Evolutionary conservation across 2,113 vertebrate species (phyloP).

Genomic region (Anguilla japonica): DNA sequence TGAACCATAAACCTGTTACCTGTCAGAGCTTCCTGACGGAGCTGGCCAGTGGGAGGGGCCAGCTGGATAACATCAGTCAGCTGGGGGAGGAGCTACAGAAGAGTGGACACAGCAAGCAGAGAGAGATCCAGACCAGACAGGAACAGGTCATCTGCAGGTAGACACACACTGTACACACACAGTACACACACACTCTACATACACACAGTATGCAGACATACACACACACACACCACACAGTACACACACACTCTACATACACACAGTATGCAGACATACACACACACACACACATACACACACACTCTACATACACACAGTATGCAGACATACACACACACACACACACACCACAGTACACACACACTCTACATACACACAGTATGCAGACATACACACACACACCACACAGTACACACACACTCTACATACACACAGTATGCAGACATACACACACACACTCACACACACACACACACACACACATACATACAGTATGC

Average conservation of each 20-base stretch:
- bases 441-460: no score
- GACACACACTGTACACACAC: background rate
- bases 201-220: background rate
- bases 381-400: no score
- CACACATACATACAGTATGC: no score
- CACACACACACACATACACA: no score
- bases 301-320: background rate
- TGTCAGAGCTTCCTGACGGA: slow-evolving; percentile 78
- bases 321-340: no score
- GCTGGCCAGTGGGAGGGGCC: slow-evolving; percentile 76
- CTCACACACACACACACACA: no score
- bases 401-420: no score
- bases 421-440: no score
- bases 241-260: no score
- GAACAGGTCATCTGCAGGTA: slow-evolving; percentile 72
- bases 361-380: no score
- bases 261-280: no score
- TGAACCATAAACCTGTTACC: background rate
- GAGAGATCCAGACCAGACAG: slow-evolving; percentile 66
- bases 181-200: background rate
- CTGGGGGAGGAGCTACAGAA: slow-evolving; percentile 70
- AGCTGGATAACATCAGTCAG: slow-evolving; percentile 71
- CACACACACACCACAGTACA: no score
- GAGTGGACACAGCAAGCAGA: slow-evolving; percentile 64
- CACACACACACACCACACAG: background rate